These are phyloP conservation scores for Sternarchorhynchus goeldii DNA, from an alignment of 2,797 vertebrate species.

Conservation along the genomic window DNA sequence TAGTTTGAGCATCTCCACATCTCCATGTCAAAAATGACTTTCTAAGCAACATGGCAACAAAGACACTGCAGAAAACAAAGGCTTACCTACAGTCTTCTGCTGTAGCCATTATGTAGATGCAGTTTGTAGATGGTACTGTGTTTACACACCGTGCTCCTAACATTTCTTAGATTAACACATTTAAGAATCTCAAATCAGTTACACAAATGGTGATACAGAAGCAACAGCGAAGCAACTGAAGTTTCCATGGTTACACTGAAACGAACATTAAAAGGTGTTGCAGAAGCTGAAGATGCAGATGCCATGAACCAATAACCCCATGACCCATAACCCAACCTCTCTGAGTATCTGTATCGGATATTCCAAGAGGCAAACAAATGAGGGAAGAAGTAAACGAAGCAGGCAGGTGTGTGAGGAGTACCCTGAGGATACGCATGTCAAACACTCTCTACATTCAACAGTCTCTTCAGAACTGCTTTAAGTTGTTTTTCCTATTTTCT, in stretches of 20 bases:
- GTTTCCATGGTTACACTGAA: slow-evolving; percentile 50
- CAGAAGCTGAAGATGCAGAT: slow-evolving; percentile 29
- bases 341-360: neutral
- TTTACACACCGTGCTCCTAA: neutral
- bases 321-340: slow-evolving; percentile 25
- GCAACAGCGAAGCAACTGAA: neutral
- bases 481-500: slow-evolving; percentile 8
- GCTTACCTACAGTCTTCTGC: neutral
- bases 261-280: slow-evolving; percentile 16
- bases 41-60: neutral
- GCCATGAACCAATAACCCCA: slow-evolving; percentile 18
- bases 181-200: too few relatives aligned
- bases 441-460: neutral
- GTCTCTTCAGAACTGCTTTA: slow-evolving; percentile 17
- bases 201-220: too few relatives aligned
- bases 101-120: neutral
- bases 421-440: slow-evolving; percentile 20
- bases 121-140: neutral
- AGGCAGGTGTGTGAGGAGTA: slow-evolving; percentile 12
- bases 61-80: neutral
- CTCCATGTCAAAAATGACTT: slow-evolving; percentile 38
- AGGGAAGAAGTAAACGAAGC: neutral
- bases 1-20: slow-evolving; percentile 1
- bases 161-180: neutral
- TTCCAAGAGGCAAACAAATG: neutral